These are phyloP conservation scores for Merodon equestris DNA, from an alignment of 2,888 invertebrate species.

Conservation along the genomic window DNA sequence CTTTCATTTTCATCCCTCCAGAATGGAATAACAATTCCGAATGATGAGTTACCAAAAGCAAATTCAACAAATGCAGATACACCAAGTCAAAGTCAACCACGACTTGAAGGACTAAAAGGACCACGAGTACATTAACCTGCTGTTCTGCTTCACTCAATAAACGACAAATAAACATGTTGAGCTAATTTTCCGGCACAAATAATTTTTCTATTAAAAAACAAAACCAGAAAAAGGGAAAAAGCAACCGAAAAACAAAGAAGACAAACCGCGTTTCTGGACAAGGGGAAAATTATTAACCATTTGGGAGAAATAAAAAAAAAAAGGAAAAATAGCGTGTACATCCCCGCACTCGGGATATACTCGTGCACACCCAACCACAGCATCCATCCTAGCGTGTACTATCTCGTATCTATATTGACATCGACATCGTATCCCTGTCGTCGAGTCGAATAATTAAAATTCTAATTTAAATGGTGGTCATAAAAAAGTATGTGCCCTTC, in stretches of 20 bases:
- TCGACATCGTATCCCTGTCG: constrained; percentile 59
- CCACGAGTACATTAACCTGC: constrained; percentile 62
- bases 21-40: too few relatives aligned
- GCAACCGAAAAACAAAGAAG: constrained; percentile 3
- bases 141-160: constrained; percentile 64
- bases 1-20: constrained; percentile 5
- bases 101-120: constrained; percentile 20
- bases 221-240: constrained; percentile 5
- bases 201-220: constrained; percentile 52
- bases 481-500: constrained; percentile 65
- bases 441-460: constrained; percentile 68
- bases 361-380: constrained; percentile 50
- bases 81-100: too few relatives aligned
- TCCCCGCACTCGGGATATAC: constrained; percentile 16
- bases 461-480: constrained; percentile 68
- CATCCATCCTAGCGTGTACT: too few relatives aligned
- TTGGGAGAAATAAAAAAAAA: constrained; percentile 61
- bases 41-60: too few relatives aligned
- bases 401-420: constrained; percentile 27
- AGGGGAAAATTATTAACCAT: constrained; percentile 64
- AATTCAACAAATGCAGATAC: constrained; percentile 35
- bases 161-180: constrained; percentile 62
- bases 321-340: constrained; percentile 16
- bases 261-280: constrained; percentile 24
- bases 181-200: constrained; percentile 64